Base-by-base conservation (phyloP, 1,140 invertebrate species). In the Teleopsis dalmanni region DNA sequence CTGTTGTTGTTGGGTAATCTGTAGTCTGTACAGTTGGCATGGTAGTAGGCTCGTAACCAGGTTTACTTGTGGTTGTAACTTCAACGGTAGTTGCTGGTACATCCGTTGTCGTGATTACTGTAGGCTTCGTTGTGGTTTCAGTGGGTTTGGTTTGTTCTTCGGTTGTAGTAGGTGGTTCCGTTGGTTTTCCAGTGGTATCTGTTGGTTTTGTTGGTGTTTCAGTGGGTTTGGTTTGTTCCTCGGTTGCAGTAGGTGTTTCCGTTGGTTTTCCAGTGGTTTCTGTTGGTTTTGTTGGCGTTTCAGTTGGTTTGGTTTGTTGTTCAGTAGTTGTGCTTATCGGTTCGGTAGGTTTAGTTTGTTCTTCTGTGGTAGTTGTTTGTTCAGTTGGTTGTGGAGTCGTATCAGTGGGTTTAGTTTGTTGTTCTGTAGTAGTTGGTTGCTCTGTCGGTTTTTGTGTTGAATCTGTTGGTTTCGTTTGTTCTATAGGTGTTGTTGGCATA, bases 241-340 rank as follows among this genome's bases (percentile, higher is more conserved):
- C 29, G 7, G 53, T 54, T 16, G 47, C 42, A 4, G 47, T 49
- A 2, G 54, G 50, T 33, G 41, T 47, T 46, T 42, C 40, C 13
- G 52, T 43, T 47, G 35, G 31, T 6, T 43, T 45, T 44, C 34
- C 34, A 18, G 48, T 52, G 14, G 56, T 50, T n/a, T 36, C 48
- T n/a, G 53, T 25, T 42, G 58, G 53, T 55, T 58, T 57, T 47
- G 54, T 34, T 5, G 33, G 5, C 6, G 54, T n/a, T 54, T 58
- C 21, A 59, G 59, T 21, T 47, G 33, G n/a, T 5, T 13, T 34
- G 11, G 37, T 14, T 14, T 6, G 22, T n/a, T 40, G 21, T 14
- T 19, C 21, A 10, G 16, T 11, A n/a, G 37, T 40, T 23, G 37
- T 11, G n/a, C n/a, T 34, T 5, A 16, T 5, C 6, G 54, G 10